Evolutionary conservation across 2,113 vertebrate species (phyloP), one percentile per base, ranked within the genome.

Genomic region (Megaceryle torquata): DNA sequence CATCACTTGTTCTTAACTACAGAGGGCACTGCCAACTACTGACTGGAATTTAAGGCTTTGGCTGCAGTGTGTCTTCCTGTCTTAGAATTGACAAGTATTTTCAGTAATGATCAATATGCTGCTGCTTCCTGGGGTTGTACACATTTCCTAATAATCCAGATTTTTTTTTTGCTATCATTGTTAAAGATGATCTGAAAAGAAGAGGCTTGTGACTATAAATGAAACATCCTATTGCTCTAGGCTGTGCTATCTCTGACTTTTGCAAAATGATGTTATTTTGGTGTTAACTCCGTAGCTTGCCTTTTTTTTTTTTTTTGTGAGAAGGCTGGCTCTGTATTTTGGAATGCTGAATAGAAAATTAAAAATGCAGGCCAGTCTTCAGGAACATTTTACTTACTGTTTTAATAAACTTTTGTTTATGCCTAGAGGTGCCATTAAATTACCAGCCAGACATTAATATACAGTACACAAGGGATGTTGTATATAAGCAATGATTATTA

Each of bases 351-450:
- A 86, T 7, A 96, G 54, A 95, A 93, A 96, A 97, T 97, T 95
- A 96, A 89, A 97, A 97, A 97, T 92, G 91, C 91, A 82, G 95
- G 88, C 94, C 95, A 90, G 92, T 97, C 91, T 96, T 97, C 1
- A 17, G 94, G 95, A 98, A 97, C 97, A 96, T 96, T 98, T 97
- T 97, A 96, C 97, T 98, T 97, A 97, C 97, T 96, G 93, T 98
- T 98, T 98, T 98, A 98, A 98, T 98, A 98, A 98, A 98, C 91
- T 96, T 98, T 97, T 98, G 98, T 98, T 98, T 98, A 98, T 98
- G 98, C 98, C 98, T 98, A 97, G 97, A 98, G 98, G 98, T 98
- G 97, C 96, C 97, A 96, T 98, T 98, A 98, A 98, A 98, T 98
- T 98, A 98, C 97, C 96, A 98, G 94, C 83, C 96, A 98, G 97